Evolutionary conservation across 2,888 invertebrate species (phyloP).

Genomic region (Cordilura impudica): DNA sequence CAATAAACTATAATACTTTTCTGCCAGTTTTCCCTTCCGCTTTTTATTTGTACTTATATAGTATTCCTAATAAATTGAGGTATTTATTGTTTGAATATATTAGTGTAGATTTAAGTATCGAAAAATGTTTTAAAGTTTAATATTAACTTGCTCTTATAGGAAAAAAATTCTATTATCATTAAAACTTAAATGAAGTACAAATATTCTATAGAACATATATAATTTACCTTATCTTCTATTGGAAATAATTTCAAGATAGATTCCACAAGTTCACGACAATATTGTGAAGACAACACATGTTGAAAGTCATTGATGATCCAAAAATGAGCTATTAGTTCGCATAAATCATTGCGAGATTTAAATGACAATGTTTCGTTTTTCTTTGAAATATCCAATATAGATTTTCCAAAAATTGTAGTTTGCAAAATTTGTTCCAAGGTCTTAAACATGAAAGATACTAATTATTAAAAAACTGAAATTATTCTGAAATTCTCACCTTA

Average conservation of each 20-base stretch:
- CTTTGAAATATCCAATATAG: slow-evolving; percentile 36
- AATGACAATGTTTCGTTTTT: slow-evolving; percentile 31
- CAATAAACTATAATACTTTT: slow-evolving; percentile 30
- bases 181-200: slow-evolving; percentile 19
- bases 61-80: slow-evolving; percentile 44
- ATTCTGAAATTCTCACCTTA: slow-evolving; percentile 30
- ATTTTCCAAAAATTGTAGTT: slow-evolving; percentile 40
- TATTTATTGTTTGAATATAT: slow-evolving; percentile 26
- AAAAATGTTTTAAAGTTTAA: slow-evolving; percentile 16
- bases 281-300: slow-evolving; percentile 27
- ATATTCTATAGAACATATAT: slow-evolving; percentile 29
- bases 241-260: slow-evolving; percentile 27
- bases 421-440: slow-evolving; percentile 37
- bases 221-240: slow-evolving; percentile 23
- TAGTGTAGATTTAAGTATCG: too few species aligned
- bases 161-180: slow-evolving; percentile 24
- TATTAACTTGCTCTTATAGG: slow-evolving; percentile 27
- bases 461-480: slow-evolving; percentile 25
- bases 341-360: slow-evolving; percentile 24
- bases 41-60: slow-evolving; percentile 46
- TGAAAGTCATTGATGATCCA: slow-evolving; percentile 27
- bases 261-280: slow-evolving; percentile 26
- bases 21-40: slow-evolving; percentile 28
- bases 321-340: slow-evolving; percentile 27
- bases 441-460: slow-evolving; percentile 37